A percentile compares a stretch with the other conserved stretches of the same genome.
Conservation (phyloP, 2,113 vertebrate species). For the Loxodonta africana region DNA sequence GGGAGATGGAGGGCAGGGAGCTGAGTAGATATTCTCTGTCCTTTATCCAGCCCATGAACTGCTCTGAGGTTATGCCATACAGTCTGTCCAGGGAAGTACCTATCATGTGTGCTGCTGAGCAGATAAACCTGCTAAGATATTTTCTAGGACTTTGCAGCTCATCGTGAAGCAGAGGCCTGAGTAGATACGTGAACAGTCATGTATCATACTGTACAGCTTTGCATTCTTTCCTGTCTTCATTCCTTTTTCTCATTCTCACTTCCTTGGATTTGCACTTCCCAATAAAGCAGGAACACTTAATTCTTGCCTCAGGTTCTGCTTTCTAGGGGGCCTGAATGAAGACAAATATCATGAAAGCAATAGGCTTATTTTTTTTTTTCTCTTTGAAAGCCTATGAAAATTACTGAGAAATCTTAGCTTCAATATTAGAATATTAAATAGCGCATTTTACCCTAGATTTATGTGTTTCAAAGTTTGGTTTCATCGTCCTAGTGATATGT, state of each 20-base stretch:
- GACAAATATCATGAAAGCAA: not conserved
- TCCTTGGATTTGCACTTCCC: not conserved
- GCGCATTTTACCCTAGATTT: not conserved
- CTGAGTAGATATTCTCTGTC: no score
- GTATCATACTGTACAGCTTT: accelerated
- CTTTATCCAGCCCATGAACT: not conserved
- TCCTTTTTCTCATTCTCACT: not conserved
- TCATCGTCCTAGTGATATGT: not conserved
- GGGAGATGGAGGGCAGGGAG: not conserved
- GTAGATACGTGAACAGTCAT: not conserved
- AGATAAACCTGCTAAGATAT: not conserved
- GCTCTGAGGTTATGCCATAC: not conserved
- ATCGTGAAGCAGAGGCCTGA: not conserved
- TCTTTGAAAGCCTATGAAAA: not conserved
- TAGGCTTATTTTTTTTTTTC: not conserved
- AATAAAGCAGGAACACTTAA: not conserved
- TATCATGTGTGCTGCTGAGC: not conserved
- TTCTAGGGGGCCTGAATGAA: not conserved
- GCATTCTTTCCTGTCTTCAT: not conserved
- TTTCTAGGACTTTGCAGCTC: not conserved
- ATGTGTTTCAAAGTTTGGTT: not conserved
- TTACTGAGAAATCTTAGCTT: not conserved
- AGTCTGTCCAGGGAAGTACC: not conserved
- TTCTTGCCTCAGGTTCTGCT: not conserved
- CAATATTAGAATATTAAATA: not conserved